phyloP scores from a whole-genome alignment of 2,888 invertebrate genomes.

The Esperia sulphurella region DNA sequence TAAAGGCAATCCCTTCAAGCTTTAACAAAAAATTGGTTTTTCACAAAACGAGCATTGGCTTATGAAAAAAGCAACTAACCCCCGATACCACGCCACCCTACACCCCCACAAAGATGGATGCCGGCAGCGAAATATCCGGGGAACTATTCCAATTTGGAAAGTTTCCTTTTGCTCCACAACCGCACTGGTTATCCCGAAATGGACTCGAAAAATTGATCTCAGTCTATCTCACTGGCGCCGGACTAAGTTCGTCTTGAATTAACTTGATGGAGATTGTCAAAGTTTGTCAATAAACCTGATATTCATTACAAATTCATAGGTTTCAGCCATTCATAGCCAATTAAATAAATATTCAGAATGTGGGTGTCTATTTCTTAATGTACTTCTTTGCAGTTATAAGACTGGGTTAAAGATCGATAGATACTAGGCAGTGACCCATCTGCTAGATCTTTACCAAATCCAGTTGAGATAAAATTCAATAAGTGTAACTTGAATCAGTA shows the following conservation, averaged over 20 bases:
- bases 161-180: constrained; percentile 61
- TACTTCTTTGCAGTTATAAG: too few relatives aligned
- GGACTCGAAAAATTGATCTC: constrained; percentile 45
- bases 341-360: too few relatives aligned
- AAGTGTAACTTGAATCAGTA: too few relatives aligned
- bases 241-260: constrained; percentile 9
- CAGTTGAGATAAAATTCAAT: too few relatives aligned
- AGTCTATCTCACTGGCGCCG: constrained; percentile 8
- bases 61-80: constrained; percentile 49
- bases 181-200: constrained; percentile 47
- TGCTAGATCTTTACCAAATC: too few relatives aligned
- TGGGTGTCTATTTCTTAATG: too few relatives aligned
- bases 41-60: constrained; percentile 51
- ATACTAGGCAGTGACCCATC: too few relatives aligned
- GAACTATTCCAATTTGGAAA: constrained; percentile 76
- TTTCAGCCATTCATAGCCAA: neutral
- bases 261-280: neutral
- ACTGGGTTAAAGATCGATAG: too few relatives aligned
- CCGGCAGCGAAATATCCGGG: constrained; percentile 58
- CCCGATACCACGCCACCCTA: constrained; percentile 20
- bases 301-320: neutral
- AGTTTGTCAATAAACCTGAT: neutral
- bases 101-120: constrained; percentile 58
- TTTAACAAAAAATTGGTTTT: constrained; percentile 46
- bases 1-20: constrained; percentile 25